A percentile compares a stretch with the other conserved stretches of the same genome.
Conservation (phyloP, 2,888 invertebrate genomes). For the Mantis religiosa region DNA sequence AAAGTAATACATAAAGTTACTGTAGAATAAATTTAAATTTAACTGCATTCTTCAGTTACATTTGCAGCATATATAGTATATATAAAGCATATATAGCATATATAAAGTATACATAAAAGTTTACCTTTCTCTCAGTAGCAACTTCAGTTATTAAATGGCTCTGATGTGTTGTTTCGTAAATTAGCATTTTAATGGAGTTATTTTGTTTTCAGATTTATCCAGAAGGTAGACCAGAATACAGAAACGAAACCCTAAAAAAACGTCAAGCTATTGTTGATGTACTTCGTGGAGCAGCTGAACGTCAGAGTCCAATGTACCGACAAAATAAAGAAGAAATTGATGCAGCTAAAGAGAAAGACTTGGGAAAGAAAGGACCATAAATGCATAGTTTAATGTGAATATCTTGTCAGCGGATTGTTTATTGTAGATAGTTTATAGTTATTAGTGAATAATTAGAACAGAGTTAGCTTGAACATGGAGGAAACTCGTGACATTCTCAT, state of each 20-base stretch:
- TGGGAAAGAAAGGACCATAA: not conserved
- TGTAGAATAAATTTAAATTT: no score
- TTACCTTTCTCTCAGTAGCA: no score
- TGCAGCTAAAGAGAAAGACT: not conserved
- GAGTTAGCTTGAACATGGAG: not conserved
- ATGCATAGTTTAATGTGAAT: not conserved
- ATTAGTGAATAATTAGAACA: not conserved
- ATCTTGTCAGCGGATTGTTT: not conserved
- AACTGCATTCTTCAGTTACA: no score
- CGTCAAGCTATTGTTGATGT: slow-evolving; percentile 43
- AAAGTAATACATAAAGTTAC: no score
- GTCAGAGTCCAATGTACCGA: slow-evolving; percentile 46
- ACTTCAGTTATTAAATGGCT: no score
- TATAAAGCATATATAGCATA: no score
- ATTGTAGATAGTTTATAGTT: not conserved
- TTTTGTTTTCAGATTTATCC: not conserved
- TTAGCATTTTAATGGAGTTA: not conserved
- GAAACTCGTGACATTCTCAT: slow-evolving; percentile 30
- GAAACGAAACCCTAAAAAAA: slow-evolving; percentile 36
- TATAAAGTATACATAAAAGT: no score
- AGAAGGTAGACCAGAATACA: not conserved
- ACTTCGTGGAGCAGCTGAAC: slow-evolving; percentile 50
- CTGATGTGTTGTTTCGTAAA: no score
- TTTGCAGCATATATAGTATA: no score
- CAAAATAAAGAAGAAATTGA: slow-evolving; percentile 46